Percentiles rank a stretch among this genome's conserved stretches.
These are phyloP conservation scores for Eilema caniola DNA, from an alignment of 2,888 invertebrate species.

Conservation along the genomic window DNA sequence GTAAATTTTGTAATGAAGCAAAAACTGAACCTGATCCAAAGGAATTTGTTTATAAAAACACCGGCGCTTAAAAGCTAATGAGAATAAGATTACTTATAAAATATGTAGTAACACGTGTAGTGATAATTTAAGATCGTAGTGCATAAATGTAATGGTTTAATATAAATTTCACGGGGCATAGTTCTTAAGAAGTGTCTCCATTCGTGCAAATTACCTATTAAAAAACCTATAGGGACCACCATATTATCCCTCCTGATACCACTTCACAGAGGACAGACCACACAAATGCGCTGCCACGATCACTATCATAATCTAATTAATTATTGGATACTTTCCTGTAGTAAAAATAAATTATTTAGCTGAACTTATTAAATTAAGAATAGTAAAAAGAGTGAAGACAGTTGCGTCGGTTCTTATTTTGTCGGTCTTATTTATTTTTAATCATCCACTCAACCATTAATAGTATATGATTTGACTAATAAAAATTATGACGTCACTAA, in stretches of 20 bases:
- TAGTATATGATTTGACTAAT: no score
- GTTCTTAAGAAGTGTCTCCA: not conserved
- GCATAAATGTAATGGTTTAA: not conserved
- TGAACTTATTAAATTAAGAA: no score
- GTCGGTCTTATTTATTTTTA: no score
- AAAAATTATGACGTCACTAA: no score
- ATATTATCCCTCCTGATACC: not conserved
- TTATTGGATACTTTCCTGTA: no score
- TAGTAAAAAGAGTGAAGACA: no score
- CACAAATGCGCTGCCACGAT: not conserved
- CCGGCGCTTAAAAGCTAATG: constrained; percentile 50
- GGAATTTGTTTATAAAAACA: constrained; percentile 66
- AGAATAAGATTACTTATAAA: constrained; percentile 25
- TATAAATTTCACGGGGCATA: not conserved
- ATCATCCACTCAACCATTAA: no score
- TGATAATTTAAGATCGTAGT: constrained; percentile 16
- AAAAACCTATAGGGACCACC: no score
- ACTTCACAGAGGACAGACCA: not conserved
- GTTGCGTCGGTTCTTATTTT: no score
- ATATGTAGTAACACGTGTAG: constrained; percentile 22
- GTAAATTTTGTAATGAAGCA: constrained; percentile 42
- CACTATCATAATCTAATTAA: no score
- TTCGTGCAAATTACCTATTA: not conserved
- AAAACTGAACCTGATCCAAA: constrained; percentile 58
- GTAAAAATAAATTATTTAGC: no score